Conservation (phyloP, 1,140 invertebrate genomes). For the Adelges cooleyi region DNA sequence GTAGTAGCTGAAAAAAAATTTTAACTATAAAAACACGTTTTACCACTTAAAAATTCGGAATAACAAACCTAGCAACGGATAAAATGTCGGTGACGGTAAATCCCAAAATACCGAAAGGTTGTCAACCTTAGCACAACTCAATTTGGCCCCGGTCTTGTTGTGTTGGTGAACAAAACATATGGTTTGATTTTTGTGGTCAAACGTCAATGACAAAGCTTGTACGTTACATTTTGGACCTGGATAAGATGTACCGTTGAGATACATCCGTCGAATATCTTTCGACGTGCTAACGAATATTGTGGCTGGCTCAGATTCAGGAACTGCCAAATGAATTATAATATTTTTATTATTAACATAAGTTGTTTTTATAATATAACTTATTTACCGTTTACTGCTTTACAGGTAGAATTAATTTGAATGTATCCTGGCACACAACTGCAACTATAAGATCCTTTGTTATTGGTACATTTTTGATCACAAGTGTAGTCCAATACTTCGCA, state of each 20-base stretch:
- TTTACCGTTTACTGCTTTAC: slow-evolving; percentile 56
- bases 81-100: slow-evolving; percentile 45
- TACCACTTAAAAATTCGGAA: slow-evolving; percentile 12
- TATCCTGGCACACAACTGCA: slow-evolving; percentile 71
- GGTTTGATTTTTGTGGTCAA: slow-evolving; percentile 47
- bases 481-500: slow-evolving; percentile 52
- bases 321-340: slow-evolving; percentile 37
- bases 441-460: slow-evolving; percentile 54
- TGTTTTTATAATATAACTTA: background rate
- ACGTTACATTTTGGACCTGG: slow-evolving; percentile 38
- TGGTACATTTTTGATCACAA: slow-evolving; percentile 69
- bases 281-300: slow-evolving; percentile 45
- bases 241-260: slow-evolving; percentile 43
- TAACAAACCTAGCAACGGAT: slow-evolving; percentile 46
- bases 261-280: slow-evolving; percentile 43
- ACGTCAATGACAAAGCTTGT: slow-evolving; percentile 43
- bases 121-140: slow-evolving; percentile 50
- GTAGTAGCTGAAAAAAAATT: slow-evolving; percentile 45
- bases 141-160: slow-evolving; percentile 38
- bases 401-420: slow-evolving; percentile 43
- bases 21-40: slow-evolving; percentile 1
- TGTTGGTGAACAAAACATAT: slow-evolving; percentile 57
- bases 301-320: slow-evolving; percentile 42
- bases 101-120: slow-evolving; percentile 47
- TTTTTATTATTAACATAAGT: slow-evolving; percentile 2